Conservation (phyloP, 2,888 invertebrate genomes). For the Cactoblastis cactorum region DNA sequence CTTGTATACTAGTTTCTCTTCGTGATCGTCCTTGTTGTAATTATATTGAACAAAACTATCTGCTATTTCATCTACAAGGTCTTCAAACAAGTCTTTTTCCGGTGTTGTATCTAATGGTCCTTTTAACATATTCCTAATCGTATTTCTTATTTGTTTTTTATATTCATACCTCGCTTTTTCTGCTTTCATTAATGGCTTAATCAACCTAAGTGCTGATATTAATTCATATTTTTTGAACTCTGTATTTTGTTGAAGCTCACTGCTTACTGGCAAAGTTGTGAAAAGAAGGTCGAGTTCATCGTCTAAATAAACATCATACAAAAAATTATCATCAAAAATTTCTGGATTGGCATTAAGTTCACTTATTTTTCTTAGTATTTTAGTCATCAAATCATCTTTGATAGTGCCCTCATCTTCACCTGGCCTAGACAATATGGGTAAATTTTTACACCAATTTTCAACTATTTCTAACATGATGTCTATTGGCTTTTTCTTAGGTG, state of each 20-base stretch:
- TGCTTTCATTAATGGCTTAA: conserved; percentile 41
- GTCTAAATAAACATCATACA: conserved; percentile 41
- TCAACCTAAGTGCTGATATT: conserved; percentile 32
- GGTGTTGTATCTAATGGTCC: conserved; percentile 26
- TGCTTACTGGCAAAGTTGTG: conserved; percentile 29
- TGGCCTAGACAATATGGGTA: conserved; percentile 35
- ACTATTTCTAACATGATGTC: conserved; percentile 45
- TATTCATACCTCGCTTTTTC: conserved; percentile 42
- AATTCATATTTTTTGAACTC: conserved; percentile 35
- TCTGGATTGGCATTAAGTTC: conserved; percentile 45
- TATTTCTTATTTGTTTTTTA: conserved; percentile 40
- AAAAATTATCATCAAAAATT: conserved; percentile 38
- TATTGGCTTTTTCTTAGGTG: conserved; percentile 33
- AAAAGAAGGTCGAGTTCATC: conserved; percentile 42
- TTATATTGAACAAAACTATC: conserved; percentile 45
- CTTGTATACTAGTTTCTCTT: conserved; percentile 36
- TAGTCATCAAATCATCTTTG: conserved; percentile 38
- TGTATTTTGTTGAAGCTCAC: conserved; percentile 32
- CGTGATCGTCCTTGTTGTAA: conserved; percentile 36
- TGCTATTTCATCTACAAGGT: conserved; percentile 42
- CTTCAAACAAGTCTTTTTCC: conserved; percentile 26
- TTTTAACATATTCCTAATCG: conserved; percentile 34
- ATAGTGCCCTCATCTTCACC: conserved; percentile 26
- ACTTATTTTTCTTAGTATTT: conserved; percentile 49
- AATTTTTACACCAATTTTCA: conserved; percentile 45